Base-by-base conservation (phyloP, 2,113 vertebrate genomes). In the Platysteira castanea region DNA sequence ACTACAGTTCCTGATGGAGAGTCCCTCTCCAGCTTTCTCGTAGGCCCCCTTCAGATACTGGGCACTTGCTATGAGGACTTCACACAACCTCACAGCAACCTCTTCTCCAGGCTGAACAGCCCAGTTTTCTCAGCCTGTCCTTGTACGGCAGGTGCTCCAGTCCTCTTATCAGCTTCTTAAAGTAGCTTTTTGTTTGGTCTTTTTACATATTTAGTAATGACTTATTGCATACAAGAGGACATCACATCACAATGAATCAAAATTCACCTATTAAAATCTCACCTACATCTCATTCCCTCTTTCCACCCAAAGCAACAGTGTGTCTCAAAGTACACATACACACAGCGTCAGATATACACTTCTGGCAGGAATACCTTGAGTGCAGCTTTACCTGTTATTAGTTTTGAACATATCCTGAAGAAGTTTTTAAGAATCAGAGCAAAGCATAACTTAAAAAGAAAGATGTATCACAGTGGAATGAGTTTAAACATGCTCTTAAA, bases 11-110 rank as follows among this genome's bases (percentile, higher is more conserved):
- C 1, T 1, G 41, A 41, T 5, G 10, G 8, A 76, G 30, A 61
- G 19, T 49, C 15, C 21, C 10, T 6, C 15, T 54, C 31, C 4
- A 9, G 9, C 54, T 35, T 42, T 19, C 41, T 14, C 0, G 0
- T 1, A 68, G 69, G n/a, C 5, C 13, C 9, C 17, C 24, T 53
- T 68, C 26, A 61, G 35, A 49, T 4, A 35, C 10, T 24, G 15
- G 60, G 24, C 28, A 33, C 19, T n/a, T 50, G 37, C 15, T 37
- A 28, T 11, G 59, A 65, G 37, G 23, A 20, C 28, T 39, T 20
- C 54, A 49, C 8, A 31, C 6, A 37, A 52, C 11, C 17, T 60
- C 73, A 44, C 17, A 52, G 53, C 22, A 59, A 86, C 14, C 15
- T 69, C 30, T 63, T 63, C 31, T 84, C 35, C 26, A 63, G 31